Evolutionary conservation across 2,888 invertebrate species (phyloP), one percentile per base, ranked within the genome.

Genomic region (Neocrepidodera transversa): DNA sequence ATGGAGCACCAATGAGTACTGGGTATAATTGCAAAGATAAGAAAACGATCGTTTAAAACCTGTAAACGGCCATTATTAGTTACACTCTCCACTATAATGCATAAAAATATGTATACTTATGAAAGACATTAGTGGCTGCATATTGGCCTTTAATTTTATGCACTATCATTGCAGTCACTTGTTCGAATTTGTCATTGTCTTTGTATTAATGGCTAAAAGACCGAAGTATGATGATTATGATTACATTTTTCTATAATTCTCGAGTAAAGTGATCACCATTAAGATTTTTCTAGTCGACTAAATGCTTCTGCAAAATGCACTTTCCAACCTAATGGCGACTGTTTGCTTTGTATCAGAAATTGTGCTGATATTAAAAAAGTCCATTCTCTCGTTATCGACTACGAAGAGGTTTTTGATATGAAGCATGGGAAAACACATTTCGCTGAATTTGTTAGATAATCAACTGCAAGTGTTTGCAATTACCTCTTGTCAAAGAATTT

Each of bases 71-170:
- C 48, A 60, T 63, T 63, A 63, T 63, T 63, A 63, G 57, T 58
- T 58, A 60, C 47, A 59, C 49, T 55, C 45, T 26, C 42, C 18
- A 36, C 51, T 32, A 52, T 63, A 56, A 60, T 60, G 59, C 53
- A 63, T 63, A 63, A 57, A 63, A 63, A 63, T 60, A 60, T 43
- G 40, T 47, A 49, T 57, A 60, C 52, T 56, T 63, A 63, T 60
- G 40, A 61, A 61, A 47, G 47, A 60, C 51, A 56, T 60, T 60
- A 60, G 51, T 56, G 56, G 17, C 55, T 47, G 43, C 47, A 50
- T 38, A 51, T 43, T 47, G 47, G 43, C 52, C 18, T 50, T 55
- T 59, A 52, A 43, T 32, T 59, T 14, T 40, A 59, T 36, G 32
- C 48, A 43, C 40, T 60, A 60, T 60, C 56, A 51, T 38, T 49